Evolutionary conservation across 2,888 invertebrate species (phyloP).

Genomic region (Drosophila nigricruria): DNA sequence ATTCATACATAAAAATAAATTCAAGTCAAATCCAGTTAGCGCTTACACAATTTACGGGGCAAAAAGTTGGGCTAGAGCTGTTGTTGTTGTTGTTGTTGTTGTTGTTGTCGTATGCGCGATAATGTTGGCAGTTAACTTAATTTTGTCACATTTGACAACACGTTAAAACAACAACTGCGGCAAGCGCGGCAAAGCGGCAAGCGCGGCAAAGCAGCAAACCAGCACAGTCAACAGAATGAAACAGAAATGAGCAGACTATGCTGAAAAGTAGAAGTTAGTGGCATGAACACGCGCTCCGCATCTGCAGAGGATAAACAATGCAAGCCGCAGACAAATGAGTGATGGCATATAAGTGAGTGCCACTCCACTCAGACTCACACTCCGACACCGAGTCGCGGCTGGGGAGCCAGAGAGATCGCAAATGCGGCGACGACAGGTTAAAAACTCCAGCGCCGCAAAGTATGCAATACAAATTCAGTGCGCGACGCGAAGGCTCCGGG

Average conservation of each 20-base stretch:
- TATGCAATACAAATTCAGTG: slow-evolving; percentile 72
- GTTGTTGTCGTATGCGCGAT: slow-evolving; percentile 61
- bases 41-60: slow-evolving; percentile 4
- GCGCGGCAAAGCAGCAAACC: slow-evolving; percentile 8
- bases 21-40: slow-evolving; percentile 11
- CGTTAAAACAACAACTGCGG: slow-evolving; percentile 65
- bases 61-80: slow-evolving; percentile 49
- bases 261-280: slow-evolving; percentile 41
- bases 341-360: slow-evolving; percentile 54
- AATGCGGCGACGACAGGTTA: slow-evolving; percentile 66
- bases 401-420: neutral
- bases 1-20: slow-evolving; percentile 1
- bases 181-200: slow-evolving; percentile 9
- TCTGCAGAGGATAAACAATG: slow-evolving; percentile 65
- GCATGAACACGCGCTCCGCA: slow-evolving; percentile 33
- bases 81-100: slow-evolving; percentile 34
- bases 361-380: neutral
- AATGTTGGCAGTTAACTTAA: slow-evolving; percentile 80
- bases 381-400: neutral
- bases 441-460: slow-evolving; percentile 63
- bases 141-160: slow-evolving; percentile 82
- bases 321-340: slow-evolving; percentile 74
- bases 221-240: slow-evolving; percentile 5
- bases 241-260: slow-evolving; percentile 30
- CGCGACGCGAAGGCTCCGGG: slow-evolving; percentile 39